phyloP scores from a whole-genome alignment of 2,888 invertebrate genomes.

The Zygothrica quintamaculata region DNA sequence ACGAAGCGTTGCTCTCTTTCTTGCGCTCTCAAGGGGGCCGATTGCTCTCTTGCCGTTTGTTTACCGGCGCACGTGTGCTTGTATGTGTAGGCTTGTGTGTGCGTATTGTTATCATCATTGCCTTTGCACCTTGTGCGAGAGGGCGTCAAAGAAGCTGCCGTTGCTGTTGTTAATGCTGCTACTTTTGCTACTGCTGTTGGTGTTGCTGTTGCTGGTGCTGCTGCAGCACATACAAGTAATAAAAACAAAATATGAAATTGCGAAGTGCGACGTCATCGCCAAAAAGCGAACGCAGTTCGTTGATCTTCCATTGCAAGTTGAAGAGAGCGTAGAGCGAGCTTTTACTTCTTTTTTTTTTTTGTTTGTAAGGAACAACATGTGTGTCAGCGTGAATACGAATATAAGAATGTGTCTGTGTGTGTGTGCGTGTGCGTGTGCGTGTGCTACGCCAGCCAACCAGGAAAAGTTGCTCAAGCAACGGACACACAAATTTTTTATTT shows the following conservation, averaged over 20 bases:
- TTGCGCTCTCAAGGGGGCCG: conserved; percentile 30
- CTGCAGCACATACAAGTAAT: conserved; percentile 50
- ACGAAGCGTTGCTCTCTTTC: conserved; percentile 54
- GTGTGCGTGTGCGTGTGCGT: conserved; percentile 13
- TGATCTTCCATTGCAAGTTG: conserved; percentile 54
- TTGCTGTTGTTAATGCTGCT: conserved; percentile 10
- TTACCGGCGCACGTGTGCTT: conserved; percentile 65
- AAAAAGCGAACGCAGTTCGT: conserved; percentile 72
- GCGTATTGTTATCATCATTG: conserved; percentile 61
- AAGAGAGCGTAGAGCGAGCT: conserved; percentile 50
- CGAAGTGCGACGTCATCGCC: conserved; percentile 65
- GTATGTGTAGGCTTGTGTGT: conserved; percentile 20
- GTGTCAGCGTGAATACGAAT: conserved; percentile 22
- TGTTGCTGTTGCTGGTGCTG: conserved; percentile 24
- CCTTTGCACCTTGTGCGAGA: conserved; percentile 54
- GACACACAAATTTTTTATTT: conserved; percentile 32
- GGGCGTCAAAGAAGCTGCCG: conserved; percentile 27
- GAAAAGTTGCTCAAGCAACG: conserved; percentile 59
- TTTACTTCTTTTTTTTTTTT: conserved; percentile 47
- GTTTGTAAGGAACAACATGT: conserved; percentile 55
- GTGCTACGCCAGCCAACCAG: conserved; percentile 50
- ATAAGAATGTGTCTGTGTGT: conserved; percentile 15
- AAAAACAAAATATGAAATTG: conserved; percentile 68
- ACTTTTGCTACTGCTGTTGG: conserved; percentile 5
- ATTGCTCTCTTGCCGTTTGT: conserved; percentile 49